Conservation (phyloP, 2,113 vertebrate species). For the Cololabis saira region DNA sequence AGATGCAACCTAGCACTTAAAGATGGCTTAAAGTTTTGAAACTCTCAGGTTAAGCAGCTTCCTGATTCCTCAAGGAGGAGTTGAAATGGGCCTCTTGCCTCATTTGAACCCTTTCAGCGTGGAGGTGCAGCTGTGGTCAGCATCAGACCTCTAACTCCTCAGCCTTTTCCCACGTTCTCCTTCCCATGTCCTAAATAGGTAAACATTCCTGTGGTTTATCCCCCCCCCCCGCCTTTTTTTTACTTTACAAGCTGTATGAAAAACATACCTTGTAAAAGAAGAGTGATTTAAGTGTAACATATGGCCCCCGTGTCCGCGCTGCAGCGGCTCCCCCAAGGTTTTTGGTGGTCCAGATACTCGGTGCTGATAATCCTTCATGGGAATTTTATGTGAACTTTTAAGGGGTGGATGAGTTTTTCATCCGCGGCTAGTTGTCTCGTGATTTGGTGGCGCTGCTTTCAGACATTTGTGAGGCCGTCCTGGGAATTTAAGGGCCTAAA, state of each 20-base stretch:
- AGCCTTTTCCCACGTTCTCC: conserved; percentile 8
- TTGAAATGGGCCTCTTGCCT: conserved; percentile 15
- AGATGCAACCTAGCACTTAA: too few relatives aligned
- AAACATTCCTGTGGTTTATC: conserved; percentile 59
- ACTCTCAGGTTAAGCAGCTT: background rate
- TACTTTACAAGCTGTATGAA: conserved; percentile 33
- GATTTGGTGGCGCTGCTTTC: too few relatives aligned
- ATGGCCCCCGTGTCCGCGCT: conserved; percentile 43
- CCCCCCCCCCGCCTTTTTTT: too few relatives aligned
- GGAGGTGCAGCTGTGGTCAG: conserved; percentile 18
- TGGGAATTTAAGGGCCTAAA: background rate
- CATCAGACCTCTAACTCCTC: conserved; percentile 19
- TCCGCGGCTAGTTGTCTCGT: too few relatives aligned
- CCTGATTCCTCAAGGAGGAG: background rate
- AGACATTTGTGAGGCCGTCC: too few relatives aligned
- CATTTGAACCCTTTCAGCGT: conserved; percentile 15
- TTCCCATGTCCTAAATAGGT: conserved; percentile 49
- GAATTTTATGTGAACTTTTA: conserved; percentile 43
- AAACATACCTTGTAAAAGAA: conserved; percentile 49
- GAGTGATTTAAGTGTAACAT: conserved; percentile 44
- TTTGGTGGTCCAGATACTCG: conserved; percentile 44
- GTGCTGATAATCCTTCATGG: conserved; percentile 60
- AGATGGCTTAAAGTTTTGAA: too few relatives aligned
- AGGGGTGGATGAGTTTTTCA: conserved; percentile 1
- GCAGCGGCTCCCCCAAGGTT: conserved; percentile 28